Conservation (phyloP, 2,113 vertebrate genomes). For the Urocynchramus pylzowi region DNA sequence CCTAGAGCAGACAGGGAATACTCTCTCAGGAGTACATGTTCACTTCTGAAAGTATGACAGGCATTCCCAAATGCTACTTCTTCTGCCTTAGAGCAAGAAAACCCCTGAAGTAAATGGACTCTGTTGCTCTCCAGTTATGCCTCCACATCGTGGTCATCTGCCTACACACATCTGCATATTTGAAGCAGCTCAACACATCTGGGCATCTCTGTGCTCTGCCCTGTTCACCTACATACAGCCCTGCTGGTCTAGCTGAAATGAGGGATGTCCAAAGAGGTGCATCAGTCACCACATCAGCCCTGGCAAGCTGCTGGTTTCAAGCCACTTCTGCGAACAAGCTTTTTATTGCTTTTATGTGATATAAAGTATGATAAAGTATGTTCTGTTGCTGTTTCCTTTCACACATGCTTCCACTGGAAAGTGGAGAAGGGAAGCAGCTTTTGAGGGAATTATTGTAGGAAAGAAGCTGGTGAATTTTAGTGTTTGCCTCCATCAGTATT, state of each 20-base stretch:
- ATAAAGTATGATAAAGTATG: not conserved
- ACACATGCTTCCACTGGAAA: not conserved
- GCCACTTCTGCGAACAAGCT: not conserved
- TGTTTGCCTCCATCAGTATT: not conserved
- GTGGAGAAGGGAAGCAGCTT: not conserved
- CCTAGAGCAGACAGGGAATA: constrained; percentile 40
- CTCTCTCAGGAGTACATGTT: constrained; percentile 17
- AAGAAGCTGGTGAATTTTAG: not conserved
- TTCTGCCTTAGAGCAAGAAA: not conserved
- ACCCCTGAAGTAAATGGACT: not conserved
- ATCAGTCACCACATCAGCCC: not conserved
- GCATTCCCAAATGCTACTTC: not conserved
- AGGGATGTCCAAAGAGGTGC: not conserved
- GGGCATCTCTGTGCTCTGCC: not conserved
- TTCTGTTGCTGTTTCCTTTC: not conserved
- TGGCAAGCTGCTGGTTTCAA: not conserved
- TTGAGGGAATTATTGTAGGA: not conserved
- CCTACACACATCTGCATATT: not conserved
- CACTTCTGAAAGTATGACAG: constrained; percentile 8
- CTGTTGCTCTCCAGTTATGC: not conserved
- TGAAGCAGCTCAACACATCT: not conserved
- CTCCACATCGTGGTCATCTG: not conserved
- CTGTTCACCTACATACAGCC: not conserved
- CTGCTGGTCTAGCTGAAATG: not conserved
- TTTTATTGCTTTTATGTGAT: not conserved